Evolutionary conservation across 1,140 invertebrate genomes (phyloP), one percentile per base, ranked within the genome.

Genomic region (Adelges cooleyi): DNA sequence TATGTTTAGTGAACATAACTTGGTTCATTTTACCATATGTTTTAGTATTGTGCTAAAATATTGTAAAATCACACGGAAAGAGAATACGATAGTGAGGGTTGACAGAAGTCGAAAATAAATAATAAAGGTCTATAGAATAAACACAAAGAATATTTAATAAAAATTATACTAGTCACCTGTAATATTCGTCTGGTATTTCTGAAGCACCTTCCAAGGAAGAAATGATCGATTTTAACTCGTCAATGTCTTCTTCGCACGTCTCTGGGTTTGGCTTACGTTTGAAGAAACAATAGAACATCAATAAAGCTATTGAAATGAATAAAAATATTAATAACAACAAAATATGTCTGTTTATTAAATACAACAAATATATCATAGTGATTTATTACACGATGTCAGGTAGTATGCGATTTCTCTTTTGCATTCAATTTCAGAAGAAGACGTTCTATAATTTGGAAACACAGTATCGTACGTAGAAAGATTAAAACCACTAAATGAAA

Each of bases 251-350:
- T 66, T 81, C 79, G 62, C 84, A 77, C 49, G 79, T 79, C 40
- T 76, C 77, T 15, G 82, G 79, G 48, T 79, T 75, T 27, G 89
- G 89, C 75, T 86, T 81, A 23, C 85, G 79, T 3, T 81, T 78
- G 68, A 85, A 75, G 50, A 84, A 79, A 70, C 84, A 82, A 65
- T 85, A 79, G 72, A 93, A 94, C 69, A 85, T 80, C 50, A 90
- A 75, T 25, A 93, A 74, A 69, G 86, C 83, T 82, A 72, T 33
- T 6, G n/a, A 66, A 62, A 59, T 18, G 27, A 51, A 44, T 66
- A 67, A 18, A 68, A 68, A 70, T 20, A 69, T 66, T 10, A 70
- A 38, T 65, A 70, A 71, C 59, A 71, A 77, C 76, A 42, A 76
- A 74, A 48, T 38, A 17, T 4, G 11, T 50, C 15, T 18, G 50